Evolutionary conservation across 2,797 vertebrate species (phyloP).

Genomic region (Gymnocypris eckloni): DNA sequence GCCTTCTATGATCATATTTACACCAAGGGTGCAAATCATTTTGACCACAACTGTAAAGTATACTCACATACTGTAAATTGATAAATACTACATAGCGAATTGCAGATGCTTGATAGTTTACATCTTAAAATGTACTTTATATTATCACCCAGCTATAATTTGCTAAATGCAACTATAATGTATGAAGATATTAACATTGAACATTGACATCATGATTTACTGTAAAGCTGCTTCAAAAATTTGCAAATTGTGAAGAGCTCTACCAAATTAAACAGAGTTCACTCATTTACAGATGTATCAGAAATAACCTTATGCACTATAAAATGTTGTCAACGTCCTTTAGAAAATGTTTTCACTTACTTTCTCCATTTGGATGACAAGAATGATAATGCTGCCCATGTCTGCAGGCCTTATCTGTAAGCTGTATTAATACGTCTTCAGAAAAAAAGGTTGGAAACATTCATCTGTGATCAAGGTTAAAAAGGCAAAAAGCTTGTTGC

Average conservation of each 20-base stretch:
- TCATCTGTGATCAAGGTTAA: neutral
- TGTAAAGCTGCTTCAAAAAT: neutral
- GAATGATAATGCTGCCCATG: neutral
- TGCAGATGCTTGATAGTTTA: neutral
- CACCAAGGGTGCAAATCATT: too few species aligned
- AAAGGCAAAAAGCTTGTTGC: neutral
- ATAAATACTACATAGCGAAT: too few species aligned
- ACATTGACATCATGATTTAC: neutral
- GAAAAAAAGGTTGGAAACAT: neutral
- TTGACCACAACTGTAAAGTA: neutral
- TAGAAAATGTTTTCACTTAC: neutral
- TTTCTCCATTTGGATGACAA: neutral
- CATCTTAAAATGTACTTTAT: neutral
- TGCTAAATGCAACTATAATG: neutral
- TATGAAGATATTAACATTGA: neutral
- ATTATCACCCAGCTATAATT: neutral
- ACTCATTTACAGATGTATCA: neutral
- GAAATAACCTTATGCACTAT: neutral
- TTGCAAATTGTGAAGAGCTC: too few species aligned
- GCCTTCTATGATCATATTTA: too few species aligned
- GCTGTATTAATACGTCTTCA: neutral
- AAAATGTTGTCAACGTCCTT: neutral
- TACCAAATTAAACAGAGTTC: neutral
- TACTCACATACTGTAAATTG: neutral
- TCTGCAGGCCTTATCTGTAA: neutral